Evolutionary conservation across 1,140 invertebrate species (phyloP).

Genomic region (Drosophila navojoa): DNA sequence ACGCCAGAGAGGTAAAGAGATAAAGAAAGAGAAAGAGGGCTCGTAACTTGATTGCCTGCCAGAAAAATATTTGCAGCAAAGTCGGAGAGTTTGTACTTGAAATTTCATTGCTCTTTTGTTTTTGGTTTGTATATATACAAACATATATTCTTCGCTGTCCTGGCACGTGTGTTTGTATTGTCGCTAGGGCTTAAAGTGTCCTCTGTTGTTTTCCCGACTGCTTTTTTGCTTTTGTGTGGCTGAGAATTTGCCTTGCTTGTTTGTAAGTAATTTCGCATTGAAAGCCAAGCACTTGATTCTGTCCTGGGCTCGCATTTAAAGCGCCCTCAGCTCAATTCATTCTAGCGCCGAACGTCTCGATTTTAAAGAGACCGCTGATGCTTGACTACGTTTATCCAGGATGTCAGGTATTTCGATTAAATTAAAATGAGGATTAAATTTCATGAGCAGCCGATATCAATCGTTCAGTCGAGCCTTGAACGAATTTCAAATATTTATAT

Average conservation of each 20-base stretch:
- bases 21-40: neutral
- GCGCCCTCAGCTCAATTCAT: conserved; percentile 22
- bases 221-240: conserved; percentile 7
- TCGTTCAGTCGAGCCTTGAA: too few relatives aligned
- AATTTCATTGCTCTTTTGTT: conserved; percentile 3
- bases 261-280: conserved; percentile 29
- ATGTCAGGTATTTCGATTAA: conserved; percentile 4
- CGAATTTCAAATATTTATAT: neutral
- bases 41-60: conserved; percentile 51
- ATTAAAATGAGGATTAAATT: neutral
- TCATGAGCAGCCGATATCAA: neutral
- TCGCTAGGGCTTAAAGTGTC: conserved; percentile 53
- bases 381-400: neutral
- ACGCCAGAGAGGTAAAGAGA: too few relatives aligned
- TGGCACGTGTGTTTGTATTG: conserved; percentile 62
- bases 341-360: conserved; percentile 1
- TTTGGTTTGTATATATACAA: neutral
- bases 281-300: conserved; percentile 50
- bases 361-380: neutral
- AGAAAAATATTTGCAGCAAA: conserved; percentile 18
- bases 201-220: conserved; percentile 1
- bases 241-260: conserved; percentile 9
- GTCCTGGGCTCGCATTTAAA: conserved; percentile 24
- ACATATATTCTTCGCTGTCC: conserved; percentile 35
- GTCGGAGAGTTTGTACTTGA: conserved; percentile 21